Evolutionary conservation across 2,797 vertebrate genomes (phyloP), one percentile per base, ranked within the genome.

Genomic region (Lithobates sylvaticus): DNA sequence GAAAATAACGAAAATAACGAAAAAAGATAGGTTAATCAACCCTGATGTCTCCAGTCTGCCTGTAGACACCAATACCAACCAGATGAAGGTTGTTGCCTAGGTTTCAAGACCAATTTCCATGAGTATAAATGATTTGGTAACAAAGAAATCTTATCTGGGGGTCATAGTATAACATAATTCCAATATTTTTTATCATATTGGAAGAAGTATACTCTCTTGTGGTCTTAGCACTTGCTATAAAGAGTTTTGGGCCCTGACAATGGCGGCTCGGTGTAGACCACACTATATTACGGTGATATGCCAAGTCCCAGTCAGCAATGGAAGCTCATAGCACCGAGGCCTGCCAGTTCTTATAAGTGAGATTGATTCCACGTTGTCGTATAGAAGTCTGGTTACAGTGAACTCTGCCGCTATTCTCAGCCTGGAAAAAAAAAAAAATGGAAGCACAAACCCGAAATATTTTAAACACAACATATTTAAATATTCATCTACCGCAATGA

Each of bases 261-360:
- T n/a, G 65, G 58, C 68, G 21, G 74, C 61, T 47, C 27, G 27
- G 23, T 39, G 50, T 36, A 34, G 26, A 58, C 36, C 61, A 86
- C 47, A 80, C 23, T 69, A 27, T 80, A 75, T 80, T 73, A 2
- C 71, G 69, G 10, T 86, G 71, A 86, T 81, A 69, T 81, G 84
- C 84, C 84, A 86, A 86, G 84, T 80, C 70, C 77, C 78, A 86
- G 84, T 79, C 77, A 75, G 58, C 58, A 65, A 29, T 42, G 10
- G 9, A 6, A 42, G 70, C 12, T 9, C 71, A 75, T 29, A 76
- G 61, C 54, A 65, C 27, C 44, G 77, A 67, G 71, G 36, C 77
- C 78, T 74, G 84, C 77, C 84, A 75, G 70, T 58, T 73, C 77
- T 23, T 44, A 12, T 65, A 79, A 73, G 64, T 76, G 69, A 85